Conservation (phyloP, 2,888 invertebrate species). For the Dastarcus helophoroides region DNA sequence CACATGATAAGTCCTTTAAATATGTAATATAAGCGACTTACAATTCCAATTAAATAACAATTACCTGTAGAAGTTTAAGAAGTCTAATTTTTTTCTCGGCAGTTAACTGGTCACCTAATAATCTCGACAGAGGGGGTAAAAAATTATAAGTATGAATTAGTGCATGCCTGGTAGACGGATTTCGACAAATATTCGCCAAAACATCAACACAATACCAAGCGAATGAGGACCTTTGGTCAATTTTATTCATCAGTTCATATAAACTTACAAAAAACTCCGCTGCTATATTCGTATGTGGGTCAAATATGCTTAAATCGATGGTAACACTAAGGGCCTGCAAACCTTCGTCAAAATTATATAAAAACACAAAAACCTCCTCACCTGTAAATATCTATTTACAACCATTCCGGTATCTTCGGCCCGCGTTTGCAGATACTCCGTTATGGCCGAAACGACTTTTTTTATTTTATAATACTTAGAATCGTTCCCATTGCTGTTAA, state of each 20-base stretch:
- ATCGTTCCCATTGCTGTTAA: constrained; percentile 9
- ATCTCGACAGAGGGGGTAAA: constrained; percentile 49
- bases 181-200: constrained; percentile 49
- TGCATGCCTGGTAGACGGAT: constrained; percentile 48
- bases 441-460: constrained; percentile 15
- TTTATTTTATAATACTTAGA: constrained; percentile 17
- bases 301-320: constrained; percentile 53
- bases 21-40: constrained; percentile 1
- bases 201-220: constrained; percentile 57
- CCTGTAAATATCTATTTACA: constrained; percentile 24
- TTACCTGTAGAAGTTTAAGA: constrained; percentile 52
- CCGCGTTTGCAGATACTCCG: constrained; percentile 18
- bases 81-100: constrained; percentile 53
- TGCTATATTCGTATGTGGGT: constrained; percentile 51
- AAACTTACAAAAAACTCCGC: constrained; percentile 57
- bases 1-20: constrained; percentile 62
- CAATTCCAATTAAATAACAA: constrained; percentile 1
- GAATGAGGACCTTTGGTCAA: constrained; percentile 45
- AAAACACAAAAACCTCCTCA: constrained; percentile 10
- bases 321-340: constrained; percentile 52
- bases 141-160: constrained; percentile 61
- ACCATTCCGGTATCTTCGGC: constrained; percentile 17
- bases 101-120: constrained; percentile 49
- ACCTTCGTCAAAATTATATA: background rate
- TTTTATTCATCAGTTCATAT: constrained; percentile 50